Evolutionary conservation across 2,888 invertebrate species (phyloP), one percentile per base, ranked within the genome.

Genomic region (Eupithecia vulgata): DNA sequence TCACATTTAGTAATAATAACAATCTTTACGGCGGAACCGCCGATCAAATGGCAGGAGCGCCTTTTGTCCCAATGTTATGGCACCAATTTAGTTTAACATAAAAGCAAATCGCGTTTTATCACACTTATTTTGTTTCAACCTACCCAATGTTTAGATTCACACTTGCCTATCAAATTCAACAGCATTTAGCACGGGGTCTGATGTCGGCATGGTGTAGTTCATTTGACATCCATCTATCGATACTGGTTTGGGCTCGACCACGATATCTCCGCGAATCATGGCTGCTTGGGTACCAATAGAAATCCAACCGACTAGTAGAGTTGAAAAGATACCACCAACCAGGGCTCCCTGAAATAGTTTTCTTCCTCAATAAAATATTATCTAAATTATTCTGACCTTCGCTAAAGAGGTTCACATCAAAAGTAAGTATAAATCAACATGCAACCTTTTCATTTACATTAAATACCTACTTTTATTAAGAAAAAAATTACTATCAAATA

Each of bases 281-380:
- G 96, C 95, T 12, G 96, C 94, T 84, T 97, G 96, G 0, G 96
- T 96, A 10, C 96, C 96, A 4, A 96, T 87, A 0, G 96, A 96
- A 68, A 96, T 96, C 96, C 96, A 96, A 0, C 95, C 95, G 2
- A 96, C 95, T 3, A 96, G 87, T 34, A 95, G 81, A 0, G 96
- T 95, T 35, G 96, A 96, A 0, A 91, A 83, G 6, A 96, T 77
- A 0, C 96, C 96, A 0, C 97, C 96, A 0, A 91, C 93, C 69
- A 97, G 83, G 0, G 96, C 96, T 10, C 96, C 96, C 96, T 96
- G 81, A 35, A 77, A 78, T 35, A 37, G 68, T 30, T 30, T 17
- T 64, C 17, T 62, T 35, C 10, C 17, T 35, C 35, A 35, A 34
- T 61, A 8, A 34, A 61, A 8, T 21, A 34, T 17, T 2, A 34